Conservation (phyloP, 1,140 invertebrate genomes). For the Trichoplusia ni region DNA sequence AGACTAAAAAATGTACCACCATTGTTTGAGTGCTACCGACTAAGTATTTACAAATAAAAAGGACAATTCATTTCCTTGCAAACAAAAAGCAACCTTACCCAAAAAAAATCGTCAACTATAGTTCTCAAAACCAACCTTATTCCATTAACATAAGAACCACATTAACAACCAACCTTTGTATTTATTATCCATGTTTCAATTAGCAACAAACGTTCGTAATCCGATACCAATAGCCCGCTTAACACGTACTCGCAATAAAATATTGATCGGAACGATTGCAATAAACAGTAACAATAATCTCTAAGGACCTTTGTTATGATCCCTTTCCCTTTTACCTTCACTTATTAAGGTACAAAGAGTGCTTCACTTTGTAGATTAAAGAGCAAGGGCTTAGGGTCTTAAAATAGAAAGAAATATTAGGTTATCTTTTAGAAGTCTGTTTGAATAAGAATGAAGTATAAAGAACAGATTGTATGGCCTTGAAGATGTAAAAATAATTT, state of each 20-base stretch:
- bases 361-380: background rate
- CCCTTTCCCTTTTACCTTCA: background rate
- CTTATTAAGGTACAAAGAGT: background rate
- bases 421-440: no score
- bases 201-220: background rate
- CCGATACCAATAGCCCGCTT: slow-evolving; percentile 3
- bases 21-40: no score
- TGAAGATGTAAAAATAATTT: no score
- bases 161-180: background rate
- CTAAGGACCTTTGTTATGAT: slow-evolving; percentile 15
- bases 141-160: background rate
- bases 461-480: no score
- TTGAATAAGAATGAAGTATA: no score
- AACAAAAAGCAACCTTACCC: no score
- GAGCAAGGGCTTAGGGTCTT: background rate
- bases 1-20: no score
- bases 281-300: slow-evolving; percentile 18
- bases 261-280: slow-evolving; percentile 7
- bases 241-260: slow-evolving; percentile 17
- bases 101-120: no score
- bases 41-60: no score
- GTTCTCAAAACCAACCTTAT: background rate
- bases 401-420: no score
- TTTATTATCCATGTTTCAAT: background rate
- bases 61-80: no score